phyloP scores from a whole-genome alignment of 2,113 vertebrate genomes.

The cattle (Bos taurus) region ARS-UCD2.0 NC_037337.1:59531001-59531500 shows the following conservation, averaged over 20 bases:
- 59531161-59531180: not conserved
- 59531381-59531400: not conserved
- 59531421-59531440: not conserved
- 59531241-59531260: not conserved
- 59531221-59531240: not conserved
- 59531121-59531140: conserved; percentile 24
- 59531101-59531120: conserved; percentile 4
- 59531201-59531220: not conserved
- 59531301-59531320: not conserved
- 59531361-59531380: not conserved
- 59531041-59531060: conserved; percentile 41
- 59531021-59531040: conserved; percentile 54
- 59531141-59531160: conserved; percentile 5
- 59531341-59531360: not conserved
- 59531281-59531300: not conserved
- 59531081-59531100: not conserved
- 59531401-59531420: not conserved
- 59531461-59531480: not conserved
- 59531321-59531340: conserved; percentile 26
- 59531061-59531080: conserved; percentile 27
- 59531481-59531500: not conserved
- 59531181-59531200: conserved; percentile 36
- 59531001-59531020: conserved; percentile 67
- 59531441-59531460: not conserved
- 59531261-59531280: not conserved